Evolutionary conservation across 2,113 vertebrate genomes (phyloP), one percentile per base, ranked within the genome.

Genomic region (Peromyscus californicus): DNA sequence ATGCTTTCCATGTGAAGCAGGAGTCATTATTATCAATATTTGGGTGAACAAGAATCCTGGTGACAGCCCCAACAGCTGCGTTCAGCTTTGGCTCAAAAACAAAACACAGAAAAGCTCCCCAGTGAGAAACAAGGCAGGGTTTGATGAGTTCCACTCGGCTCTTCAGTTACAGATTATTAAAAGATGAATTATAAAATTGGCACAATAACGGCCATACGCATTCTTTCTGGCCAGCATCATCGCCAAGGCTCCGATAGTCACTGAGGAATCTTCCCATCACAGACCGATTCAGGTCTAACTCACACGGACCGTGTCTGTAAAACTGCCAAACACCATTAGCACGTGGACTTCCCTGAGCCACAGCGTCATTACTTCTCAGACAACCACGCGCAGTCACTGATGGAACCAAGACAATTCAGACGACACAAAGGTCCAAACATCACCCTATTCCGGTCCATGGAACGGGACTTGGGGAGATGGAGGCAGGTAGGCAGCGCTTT

Each of bases 151-250:
- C 98, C 98, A 98, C 98, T 97, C 97, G 72, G 86, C 97, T 98
- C 98, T 98, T 98, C 97, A 86, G 96, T 98, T 98, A 97, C 98
- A 98, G 96, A 98, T 98, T 98, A 98, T 98, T 98, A 98, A 98
- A 98, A 98, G 96, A 98, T 98, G 98, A 98, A 98, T 98, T 98
- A 98, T 98, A 98, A 98, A 97, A 98, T 96, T 98, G 98, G 98
- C 98, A 97, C 95, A 97, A 97, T 91, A 97, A 98, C 69, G 83
- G 93, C 96, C 93, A 24, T 54, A 96, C 59, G 95, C 98, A 98
- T 98, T 98, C 97, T 98, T 98, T 98, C 98, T 96, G 97, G 98
- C 86, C 97, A 98, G 97, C 97, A 97, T 98, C 98, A 98, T 98
- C 97, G 96, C 95, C 95, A 72, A 93, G 96, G 93, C 87, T 92